These are phyloP conservation scores for Synergus itoensis DNA, from an alignment of 2,888 invertebrate genomes.

Conservation along the genomic window DNA sequence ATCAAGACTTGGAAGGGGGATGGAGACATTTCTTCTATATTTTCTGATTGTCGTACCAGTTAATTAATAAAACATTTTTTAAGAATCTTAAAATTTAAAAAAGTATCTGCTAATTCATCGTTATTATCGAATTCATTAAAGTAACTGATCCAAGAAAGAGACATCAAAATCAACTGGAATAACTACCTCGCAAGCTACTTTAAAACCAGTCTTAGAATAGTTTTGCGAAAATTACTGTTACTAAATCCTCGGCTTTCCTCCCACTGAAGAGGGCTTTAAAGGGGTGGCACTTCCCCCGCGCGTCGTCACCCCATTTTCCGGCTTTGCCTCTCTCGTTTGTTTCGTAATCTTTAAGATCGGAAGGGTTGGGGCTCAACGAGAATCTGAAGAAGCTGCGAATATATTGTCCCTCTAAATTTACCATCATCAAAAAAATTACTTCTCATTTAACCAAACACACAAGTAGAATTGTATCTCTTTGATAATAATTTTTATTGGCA, in stretches of 20 bases:
- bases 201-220: constrained; percentile 48
- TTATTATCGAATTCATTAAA: neutral
- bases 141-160: neutral
- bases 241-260: constrained; percentile 57
- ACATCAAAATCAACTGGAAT: constrained; percentile 6
- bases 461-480: neutral
- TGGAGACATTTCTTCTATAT: neutral
- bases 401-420: constrained; percentile 65
- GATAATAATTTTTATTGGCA: neutral
- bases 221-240: constrained; percentile 56
- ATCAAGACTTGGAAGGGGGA: neutral
- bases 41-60: neutral
- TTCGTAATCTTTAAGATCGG: constrained; percentile 78
- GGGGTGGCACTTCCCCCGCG: constrained; percentile 64
- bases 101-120: neutral
- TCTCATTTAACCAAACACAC: neutral
- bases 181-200: neutral
- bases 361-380: constrained; percentile 69
- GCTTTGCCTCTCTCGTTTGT: constrained; percentile 75
- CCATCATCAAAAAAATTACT: neutral
- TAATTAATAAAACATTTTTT: neutral
- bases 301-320: constrained; percentile 76
- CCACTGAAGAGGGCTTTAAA: constrained; percentile 58
- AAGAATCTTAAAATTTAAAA: neutral
- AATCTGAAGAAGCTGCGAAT: constrained; percentile 60